Percentiles rank a stretch among this genome's conserved stretches.
Evolutionary conservation across 1,140 invertebrate genomes (phyloP).

Genomic region (Rhagoletis zephyria): DNA sequence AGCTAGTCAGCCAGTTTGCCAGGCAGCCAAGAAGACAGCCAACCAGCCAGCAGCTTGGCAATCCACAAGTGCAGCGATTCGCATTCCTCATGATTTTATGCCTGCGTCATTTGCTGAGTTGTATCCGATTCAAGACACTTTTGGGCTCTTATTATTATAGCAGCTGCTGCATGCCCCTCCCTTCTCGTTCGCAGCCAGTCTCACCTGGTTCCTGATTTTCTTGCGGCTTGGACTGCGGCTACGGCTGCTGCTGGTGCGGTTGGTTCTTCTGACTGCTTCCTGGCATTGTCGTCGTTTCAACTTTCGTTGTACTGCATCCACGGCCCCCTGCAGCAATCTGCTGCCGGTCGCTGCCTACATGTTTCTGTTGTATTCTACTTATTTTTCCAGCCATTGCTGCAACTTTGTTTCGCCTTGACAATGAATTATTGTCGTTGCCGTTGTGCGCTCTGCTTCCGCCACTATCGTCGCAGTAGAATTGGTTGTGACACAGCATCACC

Average conservation of each 20-base stretch:
- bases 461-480: background rate
- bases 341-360: background rate
- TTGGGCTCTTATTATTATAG: background rate
- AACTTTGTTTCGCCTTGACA: slow-evolving; percentile 41
- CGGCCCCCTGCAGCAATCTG: background rate
- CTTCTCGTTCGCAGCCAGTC: background rate
- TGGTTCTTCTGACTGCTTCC: background rate
- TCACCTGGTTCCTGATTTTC: background rate
- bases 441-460: background rate
- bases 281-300: background rate
- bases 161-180: background rate
- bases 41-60: background rate
- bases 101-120: background rate
- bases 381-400: background rate
- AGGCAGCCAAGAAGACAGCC: background rate
- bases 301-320: background rate
- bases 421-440: slow-evolving; percentile 18
- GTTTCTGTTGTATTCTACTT: background rate
- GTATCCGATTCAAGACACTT: background rate
- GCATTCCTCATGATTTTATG: background rate
- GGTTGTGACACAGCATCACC: background rate
- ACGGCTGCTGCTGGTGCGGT: background rate
- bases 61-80: background rate
- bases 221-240: slow-evolving; percentile 1
- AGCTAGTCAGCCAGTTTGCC: background rate